Conservation (phyloP, 2,888 invertebrate species). For the Tachina grossa region DNA sequence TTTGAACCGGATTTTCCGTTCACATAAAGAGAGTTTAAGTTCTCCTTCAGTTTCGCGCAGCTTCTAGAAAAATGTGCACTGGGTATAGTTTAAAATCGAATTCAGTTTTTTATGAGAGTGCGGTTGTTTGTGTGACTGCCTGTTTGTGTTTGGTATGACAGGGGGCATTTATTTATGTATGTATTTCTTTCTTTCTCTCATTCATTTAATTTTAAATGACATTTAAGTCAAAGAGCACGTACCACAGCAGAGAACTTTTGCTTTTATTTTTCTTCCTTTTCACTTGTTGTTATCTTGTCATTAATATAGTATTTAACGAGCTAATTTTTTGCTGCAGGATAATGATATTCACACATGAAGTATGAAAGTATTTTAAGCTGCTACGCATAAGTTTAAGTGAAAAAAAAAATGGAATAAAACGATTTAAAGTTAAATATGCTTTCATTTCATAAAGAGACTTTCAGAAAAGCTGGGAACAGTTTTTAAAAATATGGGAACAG, state of each 20-base stretch:
- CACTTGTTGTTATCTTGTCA: constrained; percentile 32
- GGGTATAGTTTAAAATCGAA: background rate
- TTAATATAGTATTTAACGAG: constrained; percentile 61
- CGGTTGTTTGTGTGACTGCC: background rate
- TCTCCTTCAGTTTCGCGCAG: too few relatives aligned
- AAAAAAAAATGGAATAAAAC: background rate
- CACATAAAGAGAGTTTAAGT: too few relatives aligned
- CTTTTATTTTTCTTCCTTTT: constrained; percentile 9
- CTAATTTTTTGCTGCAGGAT: constrained; percentile 47
- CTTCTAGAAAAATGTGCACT: background rate
- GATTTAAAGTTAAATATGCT: background rate
- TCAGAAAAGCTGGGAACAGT: too few relatives aligned
- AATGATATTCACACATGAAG: background rate
- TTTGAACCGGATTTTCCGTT: too few relatives aligned
- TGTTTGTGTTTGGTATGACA: constrained; percentile 18
- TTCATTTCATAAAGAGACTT: background rate
- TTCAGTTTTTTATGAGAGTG: constrained; percentile 1
- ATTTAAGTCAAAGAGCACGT: constrained; percentile 70
- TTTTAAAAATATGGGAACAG: background rate
- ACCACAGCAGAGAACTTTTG: constrained; percentile 45
- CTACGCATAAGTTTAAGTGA: background rate
- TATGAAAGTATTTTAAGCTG: background rate
- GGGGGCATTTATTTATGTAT: constrained; percentile 34
- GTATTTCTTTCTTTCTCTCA: constrained; percentile 18
- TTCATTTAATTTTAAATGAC: constrained; percentile 63